Base-by-base conservation (phyloP, 2,888 invertebrate genomes). In the Agriopis marginaria region DNA sequence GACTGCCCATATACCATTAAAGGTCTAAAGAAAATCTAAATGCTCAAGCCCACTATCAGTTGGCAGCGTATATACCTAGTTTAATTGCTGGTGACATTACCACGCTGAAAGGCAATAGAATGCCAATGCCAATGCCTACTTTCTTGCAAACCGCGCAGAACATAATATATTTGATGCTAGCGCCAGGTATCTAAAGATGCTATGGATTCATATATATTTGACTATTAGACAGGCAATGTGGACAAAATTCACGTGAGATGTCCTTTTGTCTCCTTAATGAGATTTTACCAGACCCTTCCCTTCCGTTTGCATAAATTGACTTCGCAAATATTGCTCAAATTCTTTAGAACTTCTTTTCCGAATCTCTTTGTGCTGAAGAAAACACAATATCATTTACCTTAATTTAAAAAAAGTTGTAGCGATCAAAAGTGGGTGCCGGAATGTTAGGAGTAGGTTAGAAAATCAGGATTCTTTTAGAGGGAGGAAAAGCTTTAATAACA, bases 301-400 rank as follows among this genome's bases (percentile, higher is more conserved):
- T 60, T 60, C 47, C 50, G 17, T 51, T 61, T 51, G 42, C n/a
- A 10, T 51, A 54, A 55, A 59, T 62, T 50, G 40, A 56, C 14
- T 58, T 56, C 42, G 23, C 55, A 51, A 61, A 61, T 61, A 61
- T 51, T 51, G 61, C 42, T 51, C 61, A 51, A 51, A 61, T 61
- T 51, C 51, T 42, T 39, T 47, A 58, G 58, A 45, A 14, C 44
- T 47, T 54, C 14, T 60, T 58, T 10, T 40, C 12, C 23, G 47
- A 47, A 59, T 59, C 53, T 54, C 17, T 66, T 66, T 60, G 53
- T 60, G n/a, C 6, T 7, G 54, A 66, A 64, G 23, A 47, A 60
- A 60, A 60, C 47, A 45, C 60, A 49, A 47, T 53, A 53, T 54
- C 59, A 66, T 60, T 60, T 66, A 49, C 53, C 66, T 54, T 59